Percentiles rank a stretch among this genome's conserved stretches.
These are phyloP conservation scores for Papilio polyxenes DNA, from an alignment of 1,140 invertebrate species.

Conservation along the genomic window DNA sequence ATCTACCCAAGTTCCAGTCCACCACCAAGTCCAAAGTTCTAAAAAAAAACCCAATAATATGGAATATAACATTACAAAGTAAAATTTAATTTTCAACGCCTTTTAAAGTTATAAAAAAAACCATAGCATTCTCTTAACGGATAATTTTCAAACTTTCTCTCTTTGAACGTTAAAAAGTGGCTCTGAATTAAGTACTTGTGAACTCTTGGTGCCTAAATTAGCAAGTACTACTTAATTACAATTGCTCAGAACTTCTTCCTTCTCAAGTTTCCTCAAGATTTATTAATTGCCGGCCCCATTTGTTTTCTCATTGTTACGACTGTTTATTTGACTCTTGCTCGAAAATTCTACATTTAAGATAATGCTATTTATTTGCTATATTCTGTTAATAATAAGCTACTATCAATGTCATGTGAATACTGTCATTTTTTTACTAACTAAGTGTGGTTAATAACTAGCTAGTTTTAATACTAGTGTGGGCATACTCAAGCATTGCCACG, in stretches of 20 bases:
- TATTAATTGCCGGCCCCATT: constrained; percentile 44
- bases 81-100: not conserved
- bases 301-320: constrained; percentile 33
- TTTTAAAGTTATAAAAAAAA: constrained; percentile 1
- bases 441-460: no score
- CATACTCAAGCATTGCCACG: no score
- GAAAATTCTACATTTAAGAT: not conserved
- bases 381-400: not conserved
- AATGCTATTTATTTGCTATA: not conserved
- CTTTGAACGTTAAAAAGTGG: constrained; percentile 41
- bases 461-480: no score
- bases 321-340: constrained; percentile 22
- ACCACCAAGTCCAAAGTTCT: no score
- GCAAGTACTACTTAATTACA: constrained; percentile 41
- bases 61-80: not conserved
- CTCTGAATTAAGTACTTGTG: constrained; percentile 43
- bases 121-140: constrained; percentile 12
- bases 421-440: no score
- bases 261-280: constrained; percentile 42
- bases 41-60: no score
- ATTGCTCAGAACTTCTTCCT: constrained; percentile 45
- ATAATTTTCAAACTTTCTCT: constrained; percentile 17
- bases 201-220: constrained; percentile 51
- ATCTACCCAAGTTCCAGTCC: no score
- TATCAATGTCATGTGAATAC: no score